Percentiles rank a stretch among this genome's conserved stretches.
phyloP scores from a whole-genome alignment of 2,113 vertebrate species.

The Cervus canadensis region DNA sequence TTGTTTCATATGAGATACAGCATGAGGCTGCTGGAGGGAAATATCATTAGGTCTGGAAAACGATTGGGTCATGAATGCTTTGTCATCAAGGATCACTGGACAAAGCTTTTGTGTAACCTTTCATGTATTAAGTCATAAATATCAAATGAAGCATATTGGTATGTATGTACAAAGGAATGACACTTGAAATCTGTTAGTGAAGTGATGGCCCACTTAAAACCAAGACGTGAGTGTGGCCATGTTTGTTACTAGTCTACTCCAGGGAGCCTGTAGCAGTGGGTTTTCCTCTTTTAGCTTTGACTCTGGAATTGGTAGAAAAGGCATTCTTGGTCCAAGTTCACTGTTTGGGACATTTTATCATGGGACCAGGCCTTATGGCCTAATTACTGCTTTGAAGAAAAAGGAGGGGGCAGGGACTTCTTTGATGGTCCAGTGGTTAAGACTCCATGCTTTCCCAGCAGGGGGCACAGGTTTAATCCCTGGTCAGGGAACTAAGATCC shows the following conservation, averaged over 20 bases:
- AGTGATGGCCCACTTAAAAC: conserved; percentile 55
- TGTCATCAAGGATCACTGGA: conserved; percentile 76
- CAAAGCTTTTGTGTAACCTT: conserved; percentile 68
- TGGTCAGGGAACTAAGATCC: background rate
- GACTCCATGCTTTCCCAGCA: background rate
- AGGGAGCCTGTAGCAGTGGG: background rate
- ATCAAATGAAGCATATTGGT: conserved; percentile 28
- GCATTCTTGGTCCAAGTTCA: background rate
- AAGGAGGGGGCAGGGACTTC: background rate
- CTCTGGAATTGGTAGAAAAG: background rate
- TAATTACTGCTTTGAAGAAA: background rate
- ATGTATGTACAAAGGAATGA: background rate
- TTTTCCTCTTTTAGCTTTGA: background rate
- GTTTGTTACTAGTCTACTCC: background rate
- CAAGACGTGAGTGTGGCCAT: background rate
- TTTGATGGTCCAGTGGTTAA: background rate
- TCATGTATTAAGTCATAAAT: conserved; percentile 76
- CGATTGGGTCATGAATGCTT: conserved; percentile 76
- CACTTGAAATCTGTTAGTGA: conserved; percentile 54
- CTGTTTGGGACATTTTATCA: background rate
- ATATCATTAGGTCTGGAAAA: conserved; percentile 72
- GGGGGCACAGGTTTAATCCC: background rate
- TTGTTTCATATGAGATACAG: conserved; percentile 73
- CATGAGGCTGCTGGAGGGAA: conserved; percentile 68
- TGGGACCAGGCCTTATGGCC: background rate